Evolutionary conservation across 2,888 invertebrate genomes (phyloP).

Genomic region (Romanomermis culicivorax): DNA sequence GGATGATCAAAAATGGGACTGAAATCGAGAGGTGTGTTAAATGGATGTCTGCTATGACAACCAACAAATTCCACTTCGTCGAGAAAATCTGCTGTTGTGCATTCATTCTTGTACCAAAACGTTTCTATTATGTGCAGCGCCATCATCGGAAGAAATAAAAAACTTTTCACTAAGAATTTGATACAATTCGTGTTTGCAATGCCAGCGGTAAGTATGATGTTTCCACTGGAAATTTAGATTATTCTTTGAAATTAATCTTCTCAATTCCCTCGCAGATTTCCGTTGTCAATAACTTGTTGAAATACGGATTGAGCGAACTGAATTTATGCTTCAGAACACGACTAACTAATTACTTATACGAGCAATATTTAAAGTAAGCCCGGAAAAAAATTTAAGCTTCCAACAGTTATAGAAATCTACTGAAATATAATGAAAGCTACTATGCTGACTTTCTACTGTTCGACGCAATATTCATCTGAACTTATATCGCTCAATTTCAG

Average conservation of each 20-base stretch:
- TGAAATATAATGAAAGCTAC: conserved; percentile 78
- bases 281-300: conserved; percentile 71
- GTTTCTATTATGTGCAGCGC: conserved; percentile 52
- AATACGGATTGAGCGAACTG: conserved; percentile 79
- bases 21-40: conserved; percentile 53
- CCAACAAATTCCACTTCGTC: conserved; percentile 3
- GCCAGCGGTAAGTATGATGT: conserved; percentile 47
- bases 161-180: conserved; percentile 51
- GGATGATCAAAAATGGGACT: conserved; percentile 87
- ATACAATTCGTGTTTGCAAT: conserved; percentile 57
- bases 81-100: too few relatives aligned
- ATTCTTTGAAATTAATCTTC: too few relatives aligned
- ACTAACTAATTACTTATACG: conserved; percentile 61
- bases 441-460: conserved; percentile 74
- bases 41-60: not conserved
- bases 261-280: conserved; percentile 47
- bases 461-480: too few relatives aligned
- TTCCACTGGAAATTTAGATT: not conserved
- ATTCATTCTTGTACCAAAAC: too few relatives aligned
- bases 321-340: conserved; percentile 73
- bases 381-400: not conserved
- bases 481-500: conserved; percentile 66
- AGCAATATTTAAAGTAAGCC: conserved; percentile 68
- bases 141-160: conserved; percentile 64
- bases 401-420: conserved; percentile 80